Conservation (phyloP, 2,797 vertebrate genomes). For the Somateria mollissima region DNA sequence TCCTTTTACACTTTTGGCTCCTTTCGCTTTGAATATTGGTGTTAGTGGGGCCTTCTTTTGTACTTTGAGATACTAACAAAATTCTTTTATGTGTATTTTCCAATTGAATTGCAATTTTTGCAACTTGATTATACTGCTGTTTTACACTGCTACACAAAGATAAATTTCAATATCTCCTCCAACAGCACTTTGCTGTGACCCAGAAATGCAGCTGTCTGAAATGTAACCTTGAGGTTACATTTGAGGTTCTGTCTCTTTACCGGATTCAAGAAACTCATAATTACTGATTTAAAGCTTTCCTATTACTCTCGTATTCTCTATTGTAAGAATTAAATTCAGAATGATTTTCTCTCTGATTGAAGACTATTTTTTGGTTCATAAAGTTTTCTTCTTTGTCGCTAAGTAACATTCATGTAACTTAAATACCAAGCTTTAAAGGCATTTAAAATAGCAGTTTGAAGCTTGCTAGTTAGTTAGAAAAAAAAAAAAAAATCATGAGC, state of each 20-base stretch:
- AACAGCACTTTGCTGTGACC: background rate
- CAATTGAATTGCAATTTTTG: background rate
- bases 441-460: conserved; percentile 24
- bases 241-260: background rate
- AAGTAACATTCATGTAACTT: conserved; percentile 14
- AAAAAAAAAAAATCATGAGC: background rate
- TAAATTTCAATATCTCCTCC: conserved; percentile 20
- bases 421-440: conserved; percentile 22
- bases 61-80: background rate
- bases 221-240: background rate
- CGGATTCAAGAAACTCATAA: background rate
- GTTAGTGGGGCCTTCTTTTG: background rate
- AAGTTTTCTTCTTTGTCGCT: conserved; percentile 26
- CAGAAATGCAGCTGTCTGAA: background rate
- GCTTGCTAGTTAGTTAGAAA: background rate
- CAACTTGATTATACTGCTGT: background rate
- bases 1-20: background rate
- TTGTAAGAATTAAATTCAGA: background rate
- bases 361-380: background rate
- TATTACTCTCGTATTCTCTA: background rate
- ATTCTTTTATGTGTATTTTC: background rate
- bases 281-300: conserved; percentile 10
- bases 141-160: background rate
- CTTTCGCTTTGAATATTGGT: background rate
- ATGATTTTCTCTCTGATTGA: conserved; percentile 1